These are phyloP conservation scores for Misgurnus mizolepis DNA, from an alignment of 2,113 vertebrate genomes.

Conservation along the genomic window DNA sequence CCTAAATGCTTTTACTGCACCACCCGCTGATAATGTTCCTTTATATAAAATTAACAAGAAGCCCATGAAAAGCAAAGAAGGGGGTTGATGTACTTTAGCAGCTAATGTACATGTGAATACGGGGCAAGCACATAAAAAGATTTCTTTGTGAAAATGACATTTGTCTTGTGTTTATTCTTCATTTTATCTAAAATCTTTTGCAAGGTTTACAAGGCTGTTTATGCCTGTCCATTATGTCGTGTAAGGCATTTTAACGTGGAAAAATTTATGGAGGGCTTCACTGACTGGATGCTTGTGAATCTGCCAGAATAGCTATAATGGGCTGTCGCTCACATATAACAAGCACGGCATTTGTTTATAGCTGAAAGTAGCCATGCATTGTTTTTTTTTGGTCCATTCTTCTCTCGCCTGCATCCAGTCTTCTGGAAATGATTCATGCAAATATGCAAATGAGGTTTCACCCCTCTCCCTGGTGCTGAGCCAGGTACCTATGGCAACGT, in stretches of 20 bases:
- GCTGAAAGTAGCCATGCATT: neutral
- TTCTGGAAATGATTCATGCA: constrained; percentile 21
- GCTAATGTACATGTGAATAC: constrained; percentile 45
- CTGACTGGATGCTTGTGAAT: constrained; percentile 48
- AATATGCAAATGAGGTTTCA: constrained; percentile 77
- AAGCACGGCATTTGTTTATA: neutral
- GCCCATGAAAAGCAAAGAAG: neutral
- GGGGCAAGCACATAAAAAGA: constrained; percentile 20
- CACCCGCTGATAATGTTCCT: constrained; percentile 69
- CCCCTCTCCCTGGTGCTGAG: constrained; percentile 67
- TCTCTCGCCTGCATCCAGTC: constrained; percentile 16
- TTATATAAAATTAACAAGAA: constrained; percentile 76
- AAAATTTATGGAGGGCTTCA: constrained; percentile 65
- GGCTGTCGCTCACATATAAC: neutral
- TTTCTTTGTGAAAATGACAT: constrained; percentile 55
- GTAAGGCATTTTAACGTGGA: constrained; percentile 62
- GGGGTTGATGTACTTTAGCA: constrained; percentile 37
- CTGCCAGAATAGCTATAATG: constrained; percentile 34
- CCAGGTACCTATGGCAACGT: constrained; percentile 81
- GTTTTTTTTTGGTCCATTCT: constrained; percentile 22
- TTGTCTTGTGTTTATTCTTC: constrained; percentile 51
- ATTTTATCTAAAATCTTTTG: constrained; percentile 55
- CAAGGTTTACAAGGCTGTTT: constrained; percentile 65
- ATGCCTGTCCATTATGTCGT: constrained; percentile 63
- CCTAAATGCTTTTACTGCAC: constrained; percentile 70